Percentiles rank a stretch among this genome's conserved stretches.
These are phyloP conservation scores for Eudyptes chrysolophus DNA, from an alignment of 2,113 vertebrate species.

Conservation along the genomic window DNA sequence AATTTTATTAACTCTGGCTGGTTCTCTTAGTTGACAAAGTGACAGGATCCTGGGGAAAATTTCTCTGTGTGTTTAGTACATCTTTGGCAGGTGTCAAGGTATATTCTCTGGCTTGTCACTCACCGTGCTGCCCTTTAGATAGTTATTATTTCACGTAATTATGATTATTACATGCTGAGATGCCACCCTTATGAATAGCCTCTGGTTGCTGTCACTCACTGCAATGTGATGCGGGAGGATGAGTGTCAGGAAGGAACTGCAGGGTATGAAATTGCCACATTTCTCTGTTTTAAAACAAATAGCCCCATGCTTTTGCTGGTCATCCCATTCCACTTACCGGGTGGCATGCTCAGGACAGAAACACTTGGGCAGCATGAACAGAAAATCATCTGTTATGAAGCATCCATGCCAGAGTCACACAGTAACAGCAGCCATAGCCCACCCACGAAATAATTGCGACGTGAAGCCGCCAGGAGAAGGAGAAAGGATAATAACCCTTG, in stretches of 20 bases:
- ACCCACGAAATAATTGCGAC: neutral
- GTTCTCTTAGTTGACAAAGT: constrained; percentile 65
- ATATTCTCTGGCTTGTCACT: constrained; percentile 75
- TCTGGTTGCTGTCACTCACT: constrained; percentile 77
- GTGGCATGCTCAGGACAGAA: neutral
- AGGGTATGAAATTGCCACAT: neutral
- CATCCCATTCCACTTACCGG: neutral
- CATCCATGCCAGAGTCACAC: neutral
- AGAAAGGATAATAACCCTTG: neutral
- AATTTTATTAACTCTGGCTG: constrained; percentile 70
- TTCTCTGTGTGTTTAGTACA: constrained; percentile 63
- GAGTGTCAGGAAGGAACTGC: constrained; percentile 42
- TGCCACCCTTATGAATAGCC: constrained; percentile 74
- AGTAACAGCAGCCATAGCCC: neutral
- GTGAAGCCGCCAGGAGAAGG: neutral
- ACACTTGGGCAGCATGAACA: neutral
- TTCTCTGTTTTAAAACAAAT: neutral
- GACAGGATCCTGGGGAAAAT: constrained; percentile 68
- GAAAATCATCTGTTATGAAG: neutral
- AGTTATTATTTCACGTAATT: constrained; percentile 82
- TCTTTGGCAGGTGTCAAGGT: constrained; percentile 78
- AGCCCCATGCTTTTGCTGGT: neutral
- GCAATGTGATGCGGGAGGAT: constrained; percentile 34
- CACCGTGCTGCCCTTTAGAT: constrained; percentile 71
- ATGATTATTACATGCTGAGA: constrained; percentile 75